Base-by-base conservation (phyloP, 2,113 vertebrate genomes). In the Ictalurus furcatus region DNA sequence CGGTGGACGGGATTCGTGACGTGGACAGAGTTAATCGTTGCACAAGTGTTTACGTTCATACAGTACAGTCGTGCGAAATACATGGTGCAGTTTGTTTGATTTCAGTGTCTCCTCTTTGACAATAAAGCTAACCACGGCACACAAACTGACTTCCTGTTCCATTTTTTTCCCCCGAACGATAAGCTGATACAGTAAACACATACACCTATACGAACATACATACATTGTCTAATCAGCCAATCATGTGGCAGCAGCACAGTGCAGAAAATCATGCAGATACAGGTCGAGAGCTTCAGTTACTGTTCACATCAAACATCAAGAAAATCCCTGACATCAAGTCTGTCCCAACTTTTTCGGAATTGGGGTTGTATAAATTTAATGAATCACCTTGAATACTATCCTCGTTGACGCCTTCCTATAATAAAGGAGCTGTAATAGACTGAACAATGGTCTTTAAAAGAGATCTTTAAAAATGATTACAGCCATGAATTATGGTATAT, bases 71-170 rank as follows among this genome's bases (percentile, higher is more conserved):
- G 74, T 85, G 54, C 14, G 85, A 40, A 89, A 58, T 69, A 80
- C 78, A 69, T 63, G 44, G 74, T 89, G 88, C 61, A 71, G 73
- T 85, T 85, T 67, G 44, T 71, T 85, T 85, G 73, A 79, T 85
- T 80, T 79, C 52, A 73, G 14, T 83, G 87, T 83, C 37, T 73
- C 44, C 40, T 79, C 44, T 87, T 56, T 82, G 79, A 88, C 58
- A 88, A 88, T 73, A 87, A 87, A 87, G 85, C 85, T 78, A 78
- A 78, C 56, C 85, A 78, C 14, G 56, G 85, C 56, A 63, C 30
- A 85, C 84, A 61, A 56, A 34, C 56, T 2, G 76, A 3, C 21
- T 16, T 8, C 44, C 4, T 23, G 19, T 37, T 37, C 14, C 65
- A 7, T 48, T 48, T 4, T 37, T 76, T 13, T 34, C 12, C 0